Conservation (phyloP, 2,888 invertebrate species). For the Amiota communis region DNA sequence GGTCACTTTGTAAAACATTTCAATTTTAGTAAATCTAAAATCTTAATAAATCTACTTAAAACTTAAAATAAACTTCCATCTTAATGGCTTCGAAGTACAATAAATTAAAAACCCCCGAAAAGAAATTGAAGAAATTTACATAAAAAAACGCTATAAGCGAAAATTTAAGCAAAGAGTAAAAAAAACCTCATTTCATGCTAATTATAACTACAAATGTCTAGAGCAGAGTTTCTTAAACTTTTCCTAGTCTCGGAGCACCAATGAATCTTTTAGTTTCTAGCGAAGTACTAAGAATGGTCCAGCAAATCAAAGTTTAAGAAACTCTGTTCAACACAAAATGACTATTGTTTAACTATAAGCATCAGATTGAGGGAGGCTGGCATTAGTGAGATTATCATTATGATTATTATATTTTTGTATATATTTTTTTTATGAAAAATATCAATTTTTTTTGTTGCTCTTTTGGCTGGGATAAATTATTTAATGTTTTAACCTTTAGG, state of each 20-base stretch:
- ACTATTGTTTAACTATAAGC: too few species aligned
- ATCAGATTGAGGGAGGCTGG: too few species aligned
- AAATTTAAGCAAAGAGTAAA: not conserved
- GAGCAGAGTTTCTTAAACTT: slow-evolving; percentile 40
- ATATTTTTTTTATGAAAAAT: too few species aligned
- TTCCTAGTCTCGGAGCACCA: too few species aligned
- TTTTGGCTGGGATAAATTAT: slow-evolving; percentile 51
- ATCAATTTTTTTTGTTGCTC: slow-evolving; percentile 19
- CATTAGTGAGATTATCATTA: too few species aligned
- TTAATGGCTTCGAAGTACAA: slow-evolving; percentile 58
- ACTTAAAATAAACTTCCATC: not conserved
- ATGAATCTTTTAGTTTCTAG: too few species aligned
- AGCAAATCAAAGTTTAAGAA: too few species aligned
- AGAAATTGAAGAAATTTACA: slow-evolving; percentile 20
- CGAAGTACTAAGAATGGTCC: too few species aligned
- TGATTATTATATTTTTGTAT: too few species aligned
- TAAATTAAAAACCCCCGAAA: slow-evolving; percentile 46
- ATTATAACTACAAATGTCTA: slow-evolving; percentile 57
- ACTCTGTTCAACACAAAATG: not conserved
- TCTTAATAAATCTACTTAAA: not conserved
- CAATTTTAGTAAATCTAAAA: not conserved
- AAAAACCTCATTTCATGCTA: slow-evolving; percentile 68
- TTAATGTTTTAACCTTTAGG: slow-evolving; percentile 65
- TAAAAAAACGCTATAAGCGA: slow-evolving; percentile 53
- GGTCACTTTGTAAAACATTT: not conserved